Base-by-base conservation (phyloP, 2,888 invertebrate genomes). In the Polia nebulosa region DNA sequence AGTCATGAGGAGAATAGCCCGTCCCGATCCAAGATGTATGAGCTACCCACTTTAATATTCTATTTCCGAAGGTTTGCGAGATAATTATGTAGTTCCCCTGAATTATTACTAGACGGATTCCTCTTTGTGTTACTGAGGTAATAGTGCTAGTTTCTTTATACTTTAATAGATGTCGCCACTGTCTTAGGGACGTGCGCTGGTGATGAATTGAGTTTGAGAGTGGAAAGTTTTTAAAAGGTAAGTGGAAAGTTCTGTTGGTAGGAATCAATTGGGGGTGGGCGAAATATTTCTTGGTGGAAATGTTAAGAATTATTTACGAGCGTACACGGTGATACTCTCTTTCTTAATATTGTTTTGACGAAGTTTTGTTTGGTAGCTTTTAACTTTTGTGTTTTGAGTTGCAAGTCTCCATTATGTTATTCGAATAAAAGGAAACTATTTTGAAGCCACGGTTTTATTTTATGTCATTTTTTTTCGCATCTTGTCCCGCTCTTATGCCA, bases 1-100 rank as follows among this genome's bases (percentile, higher is more conserved):
- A 66, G 78, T 82, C 85, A 83, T 84, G 83, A 84, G 72, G 78
- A 81, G 82, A 82, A 83, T 81, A 75, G 85, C 77, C 82, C 61
- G 78, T 72, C 78, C 85, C 86, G 85, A 93, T 93, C 87, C 87
- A 92, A 92, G 91, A 93, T 92, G 91, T 93, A 93, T 92, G 93
- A 92, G 91, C 81, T 80, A 80, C 88, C 87, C 87, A 85, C 91
- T 94, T 88, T 87, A 91, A 90, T 92, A 94, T 94, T 94, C 94
- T 90, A 94, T 94, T 93, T 92, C 88, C 89, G 86, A 85, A 84
- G 85, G 85, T 77, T 82, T 77, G 74, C 85, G 86, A 90, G 88
- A 89, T 90, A n/a, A n/a, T n/a, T n/a, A 89, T 90, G 88, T 90
- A 89, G 87, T 88, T 82, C 76, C 76, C 34, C 80, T 92, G 87